Conservation (phyloP, 1,140 invertebrate species). For the Drosophila grimshawi region DNA sequence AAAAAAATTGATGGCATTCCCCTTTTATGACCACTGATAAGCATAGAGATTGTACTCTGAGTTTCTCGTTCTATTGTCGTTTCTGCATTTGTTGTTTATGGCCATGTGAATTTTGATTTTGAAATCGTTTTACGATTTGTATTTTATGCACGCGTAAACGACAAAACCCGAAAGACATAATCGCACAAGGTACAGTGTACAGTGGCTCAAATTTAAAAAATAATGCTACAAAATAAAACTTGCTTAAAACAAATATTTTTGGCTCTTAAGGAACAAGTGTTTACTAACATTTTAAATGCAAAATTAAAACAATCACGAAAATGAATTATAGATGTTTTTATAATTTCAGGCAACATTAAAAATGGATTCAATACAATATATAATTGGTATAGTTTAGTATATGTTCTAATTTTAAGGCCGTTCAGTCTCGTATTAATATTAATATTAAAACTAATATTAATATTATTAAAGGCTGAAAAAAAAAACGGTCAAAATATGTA, state of each 20-base stretch:
- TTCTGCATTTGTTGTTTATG: slow-evolving; percentile 45
- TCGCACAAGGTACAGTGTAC: slow-evolving; percentile 10
- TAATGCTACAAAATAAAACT: background rate
- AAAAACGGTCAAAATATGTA: background rate
- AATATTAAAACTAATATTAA: no score
- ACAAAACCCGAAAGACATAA: slow-evolving; percentile 11
- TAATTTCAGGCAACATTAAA: no score
- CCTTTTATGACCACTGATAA: slow-evolving; percentile 37
- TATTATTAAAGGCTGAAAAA: no score
- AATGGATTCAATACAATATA: no score
- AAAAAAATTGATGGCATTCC: slow-evolving; percentile 7
- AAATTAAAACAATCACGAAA: no score
- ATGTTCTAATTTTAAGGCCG: no score
- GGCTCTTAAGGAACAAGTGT: no score
- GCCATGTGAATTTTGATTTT: slow-evolving; percentile 52
- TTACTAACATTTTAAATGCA: no score
- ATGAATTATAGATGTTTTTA: no score
- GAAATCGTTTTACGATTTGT: slow-evolving; percentile 55
- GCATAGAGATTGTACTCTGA: slow-evolving; percentile 7
- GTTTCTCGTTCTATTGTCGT: slow-evolving; percentile 4
- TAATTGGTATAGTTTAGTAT: no score
- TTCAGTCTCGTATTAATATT: no score
- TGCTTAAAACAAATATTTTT: background rate
- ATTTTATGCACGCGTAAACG: slow-evolving; percentile 54
- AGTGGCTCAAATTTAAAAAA: slow-evolving; percentile 26